phyloP scores from a whole-genome alignment of 2,113 vertebrate species.

The Boulengeromyrus knoepffleri region DNA sequence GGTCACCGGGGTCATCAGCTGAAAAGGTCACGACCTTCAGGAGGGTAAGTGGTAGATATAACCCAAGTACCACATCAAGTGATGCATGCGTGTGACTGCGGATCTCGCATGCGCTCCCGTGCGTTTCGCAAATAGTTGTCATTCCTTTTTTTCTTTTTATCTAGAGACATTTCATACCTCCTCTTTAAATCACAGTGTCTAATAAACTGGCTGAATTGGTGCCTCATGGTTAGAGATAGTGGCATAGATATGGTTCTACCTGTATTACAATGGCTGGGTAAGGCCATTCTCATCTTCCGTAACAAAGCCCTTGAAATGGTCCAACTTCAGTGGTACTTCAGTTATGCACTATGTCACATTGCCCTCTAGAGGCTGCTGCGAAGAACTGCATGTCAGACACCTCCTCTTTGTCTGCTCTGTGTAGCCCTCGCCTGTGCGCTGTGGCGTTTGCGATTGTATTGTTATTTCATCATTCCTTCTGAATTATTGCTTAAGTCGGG shows the following conservation, averaged over 20 bases:
- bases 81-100: neutral
- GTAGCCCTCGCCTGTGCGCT: neutral
- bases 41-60: neutral
- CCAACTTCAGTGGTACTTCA: conserved; percentile 6
- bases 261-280: neutral
- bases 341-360: conserved; percentile 34
- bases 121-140: neutral
- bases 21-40: conserved; percentile 14
- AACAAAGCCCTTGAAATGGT: neutral
- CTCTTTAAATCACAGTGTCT: neutral
- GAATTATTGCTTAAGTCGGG: neutral
- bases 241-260: neutral
- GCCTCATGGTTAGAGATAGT: neutral
- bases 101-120: neutral
- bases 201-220: neutral
- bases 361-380: conserved; percentile 23
- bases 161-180: neutral
- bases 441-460: neutral
- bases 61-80: neutral
- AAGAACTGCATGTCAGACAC: neutral
- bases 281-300: neutral
- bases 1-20: conserved; percentile 39
- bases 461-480: neutral
- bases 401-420: neutral
- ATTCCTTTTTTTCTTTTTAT: neutral